phyloP scores from a whole-genome alignment of 2,113 vertebrate species.

The Spea multiplicata region DNA sequence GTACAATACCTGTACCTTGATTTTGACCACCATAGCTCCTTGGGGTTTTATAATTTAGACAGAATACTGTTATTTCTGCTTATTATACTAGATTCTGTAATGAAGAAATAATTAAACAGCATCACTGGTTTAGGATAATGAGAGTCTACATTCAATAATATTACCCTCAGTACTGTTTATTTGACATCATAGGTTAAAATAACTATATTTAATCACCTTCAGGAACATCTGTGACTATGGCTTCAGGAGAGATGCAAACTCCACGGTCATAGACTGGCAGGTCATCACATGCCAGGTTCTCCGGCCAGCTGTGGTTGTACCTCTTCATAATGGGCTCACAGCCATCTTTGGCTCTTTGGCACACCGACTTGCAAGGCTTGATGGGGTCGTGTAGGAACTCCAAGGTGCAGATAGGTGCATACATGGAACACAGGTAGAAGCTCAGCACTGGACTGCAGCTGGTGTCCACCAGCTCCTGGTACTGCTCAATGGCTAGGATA shows the following conservation, averaged over 20 bases:
- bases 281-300: slow-evolving; percentile 72
- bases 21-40: background rate
- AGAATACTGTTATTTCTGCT: no score
- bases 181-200: background rate
- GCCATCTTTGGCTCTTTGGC: slow-evolving; percentile 71
- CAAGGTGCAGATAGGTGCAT: slow-evolving; percentile 74
- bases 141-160: background rate
- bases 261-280: slow-evolving; percentile 75
- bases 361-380: slow-evolving; percentile 72
- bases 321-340: slow-evolving; percentile 74
- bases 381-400: slow-evolving; percentile 78
- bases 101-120: no score
- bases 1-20: background rate
- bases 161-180: background rate
- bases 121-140: no score
- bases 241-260: slow-evolving; percentile 77
- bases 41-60: background rate
- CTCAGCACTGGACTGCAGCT: slow-evolving; percentile 70
- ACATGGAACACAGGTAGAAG: slow-evolving; percentile 80
- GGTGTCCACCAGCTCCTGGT: slow-evolving; percentile 69
- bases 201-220: slow-evolving; percentile 60
- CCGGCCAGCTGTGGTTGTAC: slow-evolving; percentile 79
- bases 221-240: slow-evolving; percentile 74
- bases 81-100: no score
- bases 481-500: slow-evolving; percentile 75